Percentiles rank a stretch among this genome's conserved stretches.
Conservation (phyloP, 2,888 invertebrate genomes). For the Drosophila stalkeri region DNA sequence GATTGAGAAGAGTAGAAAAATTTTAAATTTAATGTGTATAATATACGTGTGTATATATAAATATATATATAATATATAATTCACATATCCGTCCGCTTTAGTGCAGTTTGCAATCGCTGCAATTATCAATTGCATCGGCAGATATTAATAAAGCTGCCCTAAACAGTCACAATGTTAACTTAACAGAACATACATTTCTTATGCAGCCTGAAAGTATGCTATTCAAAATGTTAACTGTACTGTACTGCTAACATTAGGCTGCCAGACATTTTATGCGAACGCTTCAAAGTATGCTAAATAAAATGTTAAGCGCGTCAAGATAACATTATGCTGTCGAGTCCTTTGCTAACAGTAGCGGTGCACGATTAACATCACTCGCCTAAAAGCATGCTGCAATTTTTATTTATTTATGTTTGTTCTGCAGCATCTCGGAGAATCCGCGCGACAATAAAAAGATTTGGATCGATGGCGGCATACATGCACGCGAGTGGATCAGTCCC, state of each 20-base stretch:
- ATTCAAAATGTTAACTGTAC: not conserved
- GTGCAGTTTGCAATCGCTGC: not conserved
- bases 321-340: not conserved
- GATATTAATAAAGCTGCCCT: not conserved
- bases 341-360: not conserved
- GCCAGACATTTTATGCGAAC: not conserved
- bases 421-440: slow-evolving; percentile 89
- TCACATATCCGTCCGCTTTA: not conserved
- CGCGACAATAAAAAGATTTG: slow-evolving; percentile 89
- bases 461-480: slow-evolving; percentile 93
- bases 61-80: not conserved
- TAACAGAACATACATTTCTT: not conserved
- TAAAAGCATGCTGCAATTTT: slow-evolving; percentile 20
- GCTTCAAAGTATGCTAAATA: not conserved
- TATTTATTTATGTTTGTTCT: not conserved
- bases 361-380: not conserved
- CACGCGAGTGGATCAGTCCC: slow-evolving; percentile 95
- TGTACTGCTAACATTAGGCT: not conserved
- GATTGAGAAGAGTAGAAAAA: no score
- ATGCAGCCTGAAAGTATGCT: not conserved
- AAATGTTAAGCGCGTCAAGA: not conserved
- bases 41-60: not conserved
- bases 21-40: no score
- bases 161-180: not conserved
- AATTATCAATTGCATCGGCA: not conserved